phyloP scores from a whole-genome alignment of 1,140 invertebrate species.

The Nymphalis io region DNA sequence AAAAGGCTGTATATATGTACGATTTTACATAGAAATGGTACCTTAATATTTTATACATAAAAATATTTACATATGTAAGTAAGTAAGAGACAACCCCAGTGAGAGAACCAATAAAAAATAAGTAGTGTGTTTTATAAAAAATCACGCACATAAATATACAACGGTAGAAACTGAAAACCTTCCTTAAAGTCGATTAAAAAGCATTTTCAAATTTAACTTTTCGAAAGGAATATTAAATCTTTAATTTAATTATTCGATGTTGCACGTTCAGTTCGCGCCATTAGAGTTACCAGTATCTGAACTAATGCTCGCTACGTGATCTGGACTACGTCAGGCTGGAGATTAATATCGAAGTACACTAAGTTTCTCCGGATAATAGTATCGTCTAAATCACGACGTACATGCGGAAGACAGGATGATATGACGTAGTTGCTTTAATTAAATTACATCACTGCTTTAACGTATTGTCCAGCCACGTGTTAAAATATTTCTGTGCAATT shows the following conservation, averaged over 20 bases:
- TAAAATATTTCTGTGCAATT: not conserved
- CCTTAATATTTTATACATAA: too few species aligned
- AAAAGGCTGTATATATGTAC: too few species aligned
- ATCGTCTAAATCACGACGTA: constrained; percentile 1
- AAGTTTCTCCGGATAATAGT: not conserved
- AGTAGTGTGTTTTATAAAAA: too few species aligned
- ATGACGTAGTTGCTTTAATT: constrained; percentile 1
- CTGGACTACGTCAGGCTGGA: constrained; percentile 33
- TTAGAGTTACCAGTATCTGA: constrained; percentile 47
- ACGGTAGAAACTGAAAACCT: too few species aligned
- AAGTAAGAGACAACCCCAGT: too few species aligned
- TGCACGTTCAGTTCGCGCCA: constrained; percentile 47
- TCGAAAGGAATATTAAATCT: constrained; percentile 13
- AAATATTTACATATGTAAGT: too few species aligned
- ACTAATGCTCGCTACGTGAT: constrained; percentile 55
- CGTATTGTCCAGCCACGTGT: not conserved
- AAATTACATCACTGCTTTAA: not conserved
- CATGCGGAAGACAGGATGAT: not conserved
- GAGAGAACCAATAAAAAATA: too few species aligned
- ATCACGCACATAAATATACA: too few species aligned
- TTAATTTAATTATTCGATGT: constrained; percentile 41
- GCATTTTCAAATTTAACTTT: too few species aligned
- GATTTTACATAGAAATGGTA: too few species aligned
- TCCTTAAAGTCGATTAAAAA: too few species aligned
- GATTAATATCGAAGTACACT: constrained; percentile 26